Base-by-base conservation (phyloP, 2,888 invertebrate species). In the Ernsta delagoae region DNA sequence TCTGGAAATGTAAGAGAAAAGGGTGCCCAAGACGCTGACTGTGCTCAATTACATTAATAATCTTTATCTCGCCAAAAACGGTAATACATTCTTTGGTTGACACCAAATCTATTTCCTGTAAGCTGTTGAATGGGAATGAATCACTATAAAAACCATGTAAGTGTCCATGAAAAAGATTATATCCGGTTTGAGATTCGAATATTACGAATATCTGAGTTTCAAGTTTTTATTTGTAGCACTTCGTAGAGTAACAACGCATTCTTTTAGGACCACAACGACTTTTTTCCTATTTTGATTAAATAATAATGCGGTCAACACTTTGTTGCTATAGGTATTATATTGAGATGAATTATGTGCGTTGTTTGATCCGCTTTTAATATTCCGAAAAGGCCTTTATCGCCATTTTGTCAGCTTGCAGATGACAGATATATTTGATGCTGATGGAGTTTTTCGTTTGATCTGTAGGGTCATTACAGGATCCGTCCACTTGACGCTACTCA, bases 1-100 rank as follows among this genome's bases (percentile, higher is more conserved):
- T 86, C 84, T 83, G 78, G 82, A 83, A 85, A 83, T 82, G 85
- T 84, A 86, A 84, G 85, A 87, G 86, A 85, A 90, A 91, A 90
- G 88, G 88, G 88, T 88, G 80, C 82, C 81, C 82, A 77, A 84
- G 86, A 86, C 81, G 86, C 85, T 88, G 87, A 88, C 86, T 86
- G 73, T 57, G 82, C 83, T 85, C 83, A 85, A 87, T 87, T 86
- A 86, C 83, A 85, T 86, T 85, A 86, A 84, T 87, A 88, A 87
- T 84, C 84, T 85, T 83, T 84, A 84, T 83, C 85, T 83, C 79
- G 67, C 77, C 77, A 80, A 83, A 80, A 83, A 79, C 76, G 71
- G 76, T 77, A 78, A 76, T 77, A 76, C 73, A 72, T 76, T 77
- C 73, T 71, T 65, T 74, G 71, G 72, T 60, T 66, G 54, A 61